Base-by-base conservation (phyloP, 2,113 vertebrate genomes). In the Poicephalus gulielmi region DNA sequence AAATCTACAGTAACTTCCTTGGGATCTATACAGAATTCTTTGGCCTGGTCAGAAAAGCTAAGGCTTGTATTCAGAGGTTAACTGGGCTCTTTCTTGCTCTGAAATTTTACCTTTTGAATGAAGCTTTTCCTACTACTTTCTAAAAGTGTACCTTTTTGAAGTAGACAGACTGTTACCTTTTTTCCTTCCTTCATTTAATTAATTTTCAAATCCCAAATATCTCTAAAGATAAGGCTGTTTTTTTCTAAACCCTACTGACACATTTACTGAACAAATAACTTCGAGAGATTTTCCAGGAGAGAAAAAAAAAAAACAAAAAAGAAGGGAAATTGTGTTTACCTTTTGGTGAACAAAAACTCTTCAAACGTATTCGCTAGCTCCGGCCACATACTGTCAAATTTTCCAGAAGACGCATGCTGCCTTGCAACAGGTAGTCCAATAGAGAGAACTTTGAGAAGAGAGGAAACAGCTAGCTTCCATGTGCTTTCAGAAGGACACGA, bases 271-370 rank as follows among this genome's bases (percentile, higher is more conserved):
- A 75, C 17, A 81, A 75, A 41, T 67, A 46, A 46, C 24, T 85
- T 55, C 31, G 0, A 12, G 67, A n/a, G 35, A 53, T 44, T 74
- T 80, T 37, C 25, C 15, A 59, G 69, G 78, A 50, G 13, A n/a
- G 31, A 4, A 41, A 35, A 31, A 83, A 12, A 12, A 43, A 67
- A 28, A 46, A 4, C 37, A 39, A 39, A 44, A 86, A 52, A 33
- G 77, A 31, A 60, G 71, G 8, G 6, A 91, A 96, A 41, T 5
- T 49, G 20, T 19, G 16, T 96, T 92, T 97, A 99, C 99, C 99
- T 99, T 99, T 99, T 99, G 86, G 99, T 99, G 97, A 99, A 99
- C 79, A 99, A 98, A 96, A 99, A 99, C 95, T 99, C 99, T 98
- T 99, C 99, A 94, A 99, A 99, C 84, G 99, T 99, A 57, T 98